Percentiles rank a stretch among this genome's conserved stretches.
Evolutionary conservation across 2,888 invertebrate genomes (phyloP).

Genomic region (Luperina nickerlii): DNA sequence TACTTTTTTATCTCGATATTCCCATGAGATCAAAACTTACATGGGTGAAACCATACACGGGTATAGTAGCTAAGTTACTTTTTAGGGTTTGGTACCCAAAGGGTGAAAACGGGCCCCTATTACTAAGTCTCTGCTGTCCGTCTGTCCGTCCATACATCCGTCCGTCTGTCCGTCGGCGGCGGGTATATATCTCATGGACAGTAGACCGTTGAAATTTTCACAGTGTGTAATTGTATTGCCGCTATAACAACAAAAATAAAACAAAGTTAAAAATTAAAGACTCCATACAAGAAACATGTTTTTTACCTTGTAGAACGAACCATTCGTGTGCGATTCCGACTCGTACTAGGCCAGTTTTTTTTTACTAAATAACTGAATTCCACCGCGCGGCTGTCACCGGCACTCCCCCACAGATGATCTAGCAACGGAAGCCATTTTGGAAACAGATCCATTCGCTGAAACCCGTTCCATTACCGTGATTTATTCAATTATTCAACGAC

Average conservation of each 20-base stretch:
- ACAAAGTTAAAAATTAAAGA: not conserved
- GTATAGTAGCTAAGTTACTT: not conserved
- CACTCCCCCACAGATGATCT: conserved; percentile 54
- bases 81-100: too few relatives aligned
- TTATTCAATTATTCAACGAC: conserved; percentile 87
- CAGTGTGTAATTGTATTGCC: not conserved
- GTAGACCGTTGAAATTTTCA: not conserved
- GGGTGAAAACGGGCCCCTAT: too few relatives aligned
- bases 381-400: conserved; percentile 24
- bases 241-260: not conserved
- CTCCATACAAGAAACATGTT: not conserved
- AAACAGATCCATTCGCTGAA: conserved; percentile 83
- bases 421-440: conserved; percentile 73
- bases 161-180: not conserved
- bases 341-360: not conserved
- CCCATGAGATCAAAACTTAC: too few relatives aligned
- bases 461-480: conserved; percentile 85
- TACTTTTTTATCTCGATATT: too few relatives aligned
- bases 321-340: not conserved
- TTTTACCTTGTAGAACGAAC: not conserved
- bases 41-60: too few relatives aligned
- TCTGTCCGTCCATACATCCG: too few relatives aligned
- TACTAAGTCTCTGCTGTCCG: too few relatives aligned
- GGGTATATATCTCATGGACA: not conserved
- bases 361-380: conserved; percentile 5